Conservation (phyloP, 2,797 vertebrate genomes). For the Hydrolagus colliei region DNA sequence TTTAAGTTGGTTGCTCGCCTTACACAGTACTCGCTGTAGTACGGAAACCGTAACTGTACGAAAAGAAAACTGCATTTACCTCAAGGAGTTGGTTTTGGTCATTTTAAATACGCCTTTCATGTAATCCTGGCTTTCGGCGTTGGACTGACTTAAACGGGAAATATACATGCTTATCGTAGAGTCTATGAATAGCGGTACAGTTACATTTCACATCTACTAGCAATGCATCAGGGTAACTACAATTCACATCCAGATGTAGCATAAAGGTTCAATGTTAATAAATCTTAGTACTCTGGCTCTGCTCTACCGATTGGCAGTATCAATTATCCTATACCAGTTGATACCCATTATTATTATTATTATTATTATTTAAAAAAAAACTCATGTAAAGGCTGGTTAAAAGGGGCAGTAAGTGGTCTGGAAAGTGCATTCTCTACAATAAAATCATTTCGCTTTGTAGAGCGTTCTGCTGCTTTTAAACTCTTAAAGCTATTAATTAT, state of each 20-base stretch:
- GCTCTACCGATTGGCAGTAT: neutral
- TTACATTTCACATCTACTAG: no score
- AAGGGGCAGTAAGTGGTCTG: no score
- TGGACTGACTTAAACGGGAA: neutral
- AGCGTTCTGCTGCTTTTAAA: neutral
- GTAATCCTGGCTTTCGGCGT: neutral
- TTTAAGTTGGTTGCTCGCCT: neutral
- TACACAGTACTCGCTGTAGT: neutral
- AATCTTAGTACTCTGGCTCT: neutral
- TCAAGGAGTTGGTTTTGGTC: neutral
- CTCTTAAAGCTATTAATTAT: neutral
- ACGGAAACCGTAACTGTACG: neutral
- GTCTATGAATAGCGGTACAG: no score
- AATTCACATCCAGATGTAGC: neutral
- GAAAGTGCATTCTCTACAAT: neutral
- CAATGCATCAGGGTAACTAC: no score
- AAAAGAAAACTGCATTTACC: neutral
- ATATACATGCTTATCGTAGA: no score
- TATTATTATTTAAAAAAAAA: neutral
- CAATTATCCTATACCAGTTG: neutral
- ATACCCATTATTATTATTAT: no score
- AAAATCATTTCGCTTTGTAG: neutral
- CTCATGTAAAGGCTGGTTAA: neutral
- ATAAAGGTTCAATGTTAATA: neutral
- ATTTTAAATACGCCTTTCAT: no score